phyloP scores from a whole-genome alignment of 2,113 vertebrate genomes.

The Bambusicola thoracicus region DNA sequence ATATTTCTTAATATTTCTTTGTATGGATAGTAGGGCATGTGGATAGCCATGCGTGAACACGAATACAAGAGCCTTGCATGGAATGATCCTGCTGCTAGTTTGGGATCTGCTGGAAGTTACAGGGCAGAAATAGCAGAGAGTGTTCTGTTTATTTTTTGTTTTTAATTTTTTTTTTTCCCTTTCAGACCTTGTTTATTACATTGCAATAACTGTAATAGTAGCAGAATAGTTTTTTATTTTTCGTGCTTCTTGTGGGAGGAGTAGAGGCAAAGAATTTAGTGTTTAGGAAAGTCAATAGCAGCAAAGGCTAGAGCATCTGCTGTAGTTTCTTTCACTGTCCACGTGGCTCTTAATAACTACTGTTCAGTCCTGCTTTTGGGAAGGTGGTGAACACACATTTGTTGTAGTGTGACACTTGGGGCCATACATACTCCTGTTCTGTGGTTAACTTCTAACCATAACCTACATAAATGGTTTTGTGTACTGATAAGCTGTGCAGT shows the following conservation, averaged over 20 bases:
- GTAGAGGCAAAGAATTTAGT: not conserved
- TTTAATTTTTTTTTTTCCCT: accelerated
- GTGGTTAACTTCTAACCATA: not conserved
- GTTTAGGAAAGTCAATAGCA: not conserved
- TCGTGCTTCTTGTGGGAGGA: accelerated
- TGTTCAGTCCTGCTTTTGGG: not conserved
- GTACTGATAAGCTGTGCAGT: not conserved
- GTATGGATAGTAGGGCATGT: not conserved
- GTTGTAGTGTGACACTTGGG: not conserved
- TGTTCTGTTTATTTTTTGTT: not conserved
- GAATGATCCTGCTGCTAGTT: not conserved
- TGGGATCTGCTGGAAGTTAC: not conserved
- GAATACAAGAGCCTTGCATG: slow-evolving; percentile 7
- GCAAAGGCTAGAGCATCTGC: not conserved
- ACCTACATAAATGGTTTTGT: not conserved
- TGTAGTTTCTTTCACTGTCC: not conserved
- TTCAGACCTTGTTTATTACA: accelerated
- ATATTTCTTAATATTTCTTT: not conserved
- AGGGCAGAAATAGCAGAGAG: not conserved
- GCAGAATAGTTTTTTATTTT: not conserved
- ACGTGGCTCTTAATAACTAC: not conserved
- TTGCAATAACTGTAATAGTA: not conserved
- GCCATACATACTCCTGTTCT: not conserved
- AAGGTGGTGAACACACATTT: not conserved
- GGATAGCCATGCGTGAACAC: not conserved